Base-by-base conservation (phyloP, 2,888 invertebrate genomes). In the Emesis furor region DNA sequence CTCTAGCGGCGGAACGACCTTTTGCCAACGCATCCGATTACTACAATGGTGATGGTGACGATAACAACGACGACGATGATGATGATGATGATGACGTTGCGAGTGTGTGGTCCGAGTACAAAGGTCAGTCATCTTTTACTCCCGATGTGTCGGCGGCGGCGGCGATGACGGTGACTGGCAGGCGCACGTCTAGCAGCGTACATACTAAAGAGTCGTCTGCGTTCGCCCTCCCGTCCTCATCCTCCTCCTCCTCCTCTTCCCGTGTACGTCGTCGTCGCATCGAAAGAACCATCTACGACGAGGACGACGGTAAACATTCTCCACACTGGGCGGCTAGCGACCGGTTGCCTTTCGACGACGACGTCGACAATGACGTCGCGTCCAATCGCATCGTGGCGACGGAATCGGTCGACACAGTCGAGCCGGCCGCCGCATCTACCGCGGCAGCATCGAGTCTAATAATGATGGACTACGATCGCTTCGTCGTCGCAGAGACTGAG, bases 21-120 rank as follows among this genome's bases (percentile, higher is more conserved):
- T 35, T n/a, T 4, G 12, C 67, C 14, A 10, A 14, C 67, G 12
- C 30, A 32, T 12, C 35, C 12, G 32, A 67, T 67, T 35, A 32
- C 14, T 7, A 68, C 6, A 1, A 67, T 30, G n/a, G 8, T 30
- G 12, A 35, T 12, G 37, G 14, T 68, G 24, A 35, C 14, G 6
- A 68, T 8, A 8, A 39, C 8, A 39, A 39, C 8, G 8, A 39
- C 39, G 39, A 39, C 39, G 8, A 39, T 1, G 39, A 39, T 7
- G 39, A 39, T 8, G 39, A 39, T 7, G 39, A 39, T 7, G 39
- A 72, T 3, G 72, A 72, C 72, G 72, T 72, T 24, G 72, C 51
- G 8, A 72, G 72, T 24, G 72, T 72, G 42, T 72, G 72, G 72
- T 72, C 72, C 46, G 72, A 72, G 42, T 72, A 72, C 72, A 72